Percentiles rank a stretch among this genome's conserved stretches.
Conservation (phyloP, 2,113 vertebrate species). For the Gambusia holbrooki region DNA sequence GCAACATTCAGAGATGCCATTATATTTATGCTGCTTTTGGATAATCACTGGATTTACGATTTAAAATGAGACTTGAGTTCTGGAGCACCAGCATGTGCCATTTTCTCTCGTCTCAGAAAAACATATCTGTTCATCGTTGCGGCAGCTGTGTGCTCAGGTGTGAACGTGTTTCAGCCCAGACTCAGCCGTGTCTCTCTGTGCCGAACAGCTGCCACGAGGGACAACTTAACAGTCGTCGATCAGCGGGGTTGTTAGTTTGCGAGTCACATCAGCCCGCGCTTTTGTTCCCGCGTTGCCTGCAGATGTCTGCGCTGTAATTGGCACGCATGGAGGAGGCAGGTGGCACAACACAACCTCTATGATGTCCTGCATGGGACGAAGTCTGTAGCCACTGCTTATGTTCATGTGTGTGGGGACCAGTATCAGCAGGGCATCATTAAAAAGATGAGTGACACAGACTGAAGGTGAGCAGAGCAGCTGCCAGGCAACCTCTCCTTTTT, state of each 20-base stretch:
- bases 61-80: too few relatives aligned
- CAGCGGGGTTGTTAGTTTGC: constrained; percentile 57
- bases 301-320: constrained; percentile 67
- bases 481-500: constrained; percentile 28
- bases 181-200: constrained; percentile 53
- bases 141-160: constrained; percentile 20
- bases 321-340: constrained; percentile 56
- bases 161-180: constrained; percentile 30
- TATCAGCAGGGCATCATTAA: constrained; percentile 64
- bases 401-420: constrained; percentile 1
- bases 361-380: constrained; percentile 43
- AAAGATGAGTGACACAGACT: constrained; percentile 52
- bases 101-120: neutral
- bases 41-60: too few relatives aligned
- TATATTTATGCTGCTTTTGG: too few relatives aligned
- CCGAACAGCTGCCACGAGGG: constrained; percentile 56
- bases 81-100: neutral
- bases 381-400: constrained; percentile 2
- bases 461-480: constrained; percentile 51
- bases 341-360: constrained; percentile 48
- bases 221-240: constrained; percentile 64
- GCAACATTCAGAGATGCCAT: too few relatives aligned
- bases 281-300: constrained; percentile 61
- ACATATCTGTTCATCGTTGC: neutral
- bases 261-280: constrained; percentile 47